A percentile compares a stretch with the other conserved stretches of the same genome.
phyloP scores from a whole-genome alignment of 2,888 invertebrate genomes.

The Philaethria dido region DNA sequence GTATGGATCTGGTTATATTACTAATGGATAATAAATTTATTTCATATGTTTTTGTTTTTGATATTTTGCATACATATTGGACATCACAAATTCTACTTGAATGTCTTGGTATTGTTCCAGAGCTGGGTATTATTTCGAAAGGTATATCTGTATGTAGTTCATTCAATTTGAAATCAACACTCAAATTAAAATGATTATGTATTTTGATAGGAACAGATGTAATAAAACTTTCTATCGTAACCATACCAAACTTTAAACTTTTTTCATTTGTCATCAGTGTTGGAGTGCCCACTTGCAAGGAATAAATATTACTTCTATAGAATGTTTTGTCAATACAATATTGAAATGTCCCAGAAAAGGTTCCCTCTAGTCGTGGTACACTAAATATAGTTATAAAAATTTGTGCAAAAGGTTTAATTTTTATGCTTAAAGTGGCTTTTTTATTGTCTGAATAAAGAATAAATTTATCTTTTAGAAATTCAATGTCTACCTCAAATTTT shows the following conservation, averaged over 20 bases:
- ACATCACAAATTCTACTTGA: slow-evolving; percentile 68
- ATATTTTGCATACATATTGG: slow-evolving; percentile 60
- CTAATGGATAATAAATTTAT: slow-evolving; percentile 60
- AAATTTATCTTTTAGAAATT: slow-evolving; percentile 55
- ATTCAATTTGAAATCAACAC: slow-evolving; percentile 64
- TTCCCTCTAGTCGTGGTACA: slow-evolving; percentile 58
- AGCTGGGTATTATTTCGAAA: slow-evolving; percentile 66
- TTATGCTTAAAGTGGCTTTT: slow-evolving; percentile 50
- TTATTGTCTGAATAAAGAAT: slow-evolving; percentile 62
- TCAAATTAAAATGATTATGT: slow-evolving; percentile 66
- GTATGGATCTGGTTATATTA: slow-evolving; percentile 50
- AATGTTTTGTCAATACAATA: slow-evolving; percentile 66
- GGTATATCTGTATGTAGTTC: slow-evolving; percentile 62
- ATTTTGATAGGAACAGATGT: slow-evolving; percentile 69
- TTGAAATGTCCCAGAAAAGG: slow-evolving; percentile 57
- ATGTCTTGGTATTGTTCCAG: slow-evolving; percentile 62
- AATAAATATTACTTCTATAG: slow-evolving; percentile 62
- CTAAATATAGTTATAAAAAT: slow-evolving; percentile 57
- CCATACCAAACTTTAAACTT: slow-evolving; percentile 75
- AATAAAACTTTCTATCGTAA: slow-evolving; percentile 67
- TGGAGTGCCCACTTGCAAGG: slow-evolving; percentile 61
- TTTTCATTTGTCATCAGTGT: slow-evolving; percentile 61
- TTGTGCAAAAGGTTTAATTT: slow-evolving; percentile 56
- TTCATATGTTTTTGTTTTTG: slow-evolving; percentile 71
- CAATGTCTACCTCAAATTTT: slow-evolving; percentile 56